Evolutionary conservation across 2,888 invertebrate species (phyloP), one percentile per base, ranked within the genome.

Genomic region (Mellilla xanthometata): DNA sequence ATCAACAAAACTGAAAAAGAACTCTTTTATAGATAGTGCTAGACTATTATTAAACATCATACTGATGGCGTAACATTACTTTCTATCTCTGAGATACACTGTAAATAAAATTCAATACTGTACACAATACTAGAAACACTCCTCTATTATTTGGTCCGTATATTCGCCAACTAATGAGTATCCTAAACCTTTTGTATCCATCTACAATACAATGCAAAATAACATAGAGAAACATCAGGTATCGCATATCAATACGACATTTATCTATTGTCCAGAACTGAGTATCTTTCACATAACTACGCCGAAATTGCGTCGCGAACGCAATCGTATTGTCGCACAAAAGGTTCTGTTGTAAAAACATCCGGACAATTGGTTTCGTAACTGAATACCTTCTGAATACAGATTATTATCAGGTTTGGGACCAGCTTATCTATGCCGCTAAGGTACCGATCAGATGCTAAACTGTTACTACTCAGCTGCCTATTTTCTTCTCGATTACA

Each of bases 361-460:
- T 65, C 60, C 72, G 74, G 70, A 87, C 86, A 83, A 88, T 88
- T 82, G 79, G 65, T 65, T 70, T 58, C 73, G 87, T 76, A 81
- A 82, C 79, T 76, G 83, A 87, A 86, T 83, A 81, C 81, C 75
- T 81, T 82, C 80, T 76, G 82, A 87, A 86, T 83, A 81, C 81
- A 62, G 89, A 89, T 89, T 75, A 81, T 86, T 88, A 88, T 89
- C 88, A 56, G 65, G 70, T 65, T 69, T 77, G 74, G 59, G 68
- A 71, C 69, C 67, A 65, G 81, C 81, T 85, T 88, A 87, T 87
- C 88, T 83, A 39, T 70, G 65, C 76, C 70, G 62, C 68, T 80
- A 69, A 78, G 71, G 65, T 65, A 68, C 84, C 86, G 85, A 82
- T 86, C 83, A 72, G 62, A 61, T 66, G 67, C 70, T 74, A 72